A percentile compares a stretch with the other conserved stretches of the same genome.
Evolutionary conservation across 2,113 vertebrate species (phyloP).

Genomic region (Rostratula benghalensis): DNA sequence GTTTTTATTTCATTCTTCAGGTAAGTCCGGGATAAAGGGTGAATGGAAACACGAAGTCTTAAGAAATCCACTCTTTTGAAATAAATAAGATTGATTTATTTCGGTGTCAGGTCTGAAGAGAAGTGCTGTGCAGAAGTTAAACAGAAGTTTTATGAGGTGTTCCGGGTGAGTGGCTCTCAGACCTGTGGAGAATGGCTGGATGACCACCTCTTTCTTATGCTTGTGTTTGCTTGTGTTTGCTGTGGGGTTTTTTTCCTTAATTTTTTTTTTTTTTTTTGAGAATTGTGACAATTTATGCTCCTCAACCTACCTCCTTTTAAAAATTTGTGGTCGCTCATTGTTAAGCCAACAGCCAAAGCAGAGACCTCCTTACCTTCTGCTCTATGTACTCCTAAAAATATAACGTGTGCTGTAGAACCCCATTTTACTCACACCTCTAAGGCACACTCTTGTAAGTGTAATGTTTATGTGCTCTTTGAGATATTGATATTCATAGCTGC

Average conservation of each 20-base stretch:
- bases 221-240: not conserved
- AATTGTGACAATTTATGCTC: not conserved
- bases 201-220: not conserved
- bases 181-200: not conserved
- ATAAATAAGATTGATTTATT: not conserved
- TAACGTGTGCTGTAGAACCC: not conserved
- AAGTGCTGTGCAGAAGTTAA: not conserved
- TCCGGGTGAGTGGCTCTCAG: not conserved
- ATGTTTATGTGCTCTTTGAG: slow-evolving; percentile 19
- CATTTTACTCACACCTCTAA: not conserved
- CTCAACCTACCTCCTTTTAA: not conserved
- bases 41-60: not conserved
- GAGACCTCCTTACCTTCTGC: not conserved
- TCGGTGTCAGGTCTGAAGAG: not conserved
- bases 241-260: not conserved
- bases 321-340: not conserved
- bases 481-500: slow-evolving; percentile 62
- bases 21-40: not conserved
- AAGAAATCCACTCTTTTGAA: not conserved
- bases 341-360: not conserved
- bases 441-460: not conserved
- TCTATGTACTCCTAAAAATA: not conserved
- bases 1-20: not conserved
- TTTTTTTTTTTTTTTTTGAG: too few relatives aligned
- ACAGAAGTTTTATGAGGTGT: not conserved